Conservation (phyloP, 53 echinoderm and acorn worm genomes). For the Actinopyga echinites region DNA sequence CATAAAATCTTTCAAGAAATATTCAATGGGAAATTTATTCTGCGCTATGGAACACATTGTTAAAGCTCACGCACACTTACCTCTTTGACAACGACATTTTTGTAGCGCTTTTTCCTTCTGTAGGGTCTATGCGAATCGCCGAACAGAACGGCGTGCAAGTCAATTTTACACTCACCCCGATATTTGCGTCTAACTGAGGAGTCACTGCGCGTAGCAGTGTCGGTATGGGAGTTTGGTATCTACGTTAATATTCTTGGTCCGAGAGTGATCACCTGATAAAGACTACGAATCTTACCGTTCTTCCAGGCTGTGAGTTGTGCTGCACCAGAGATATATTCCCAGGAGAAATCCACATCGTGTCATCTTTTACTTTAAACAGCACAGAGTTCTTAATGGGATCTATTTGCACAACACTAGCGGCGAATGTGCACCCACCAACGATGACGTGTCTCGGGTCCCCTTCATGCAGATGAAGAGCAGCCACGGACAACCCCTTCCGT, state of each 20-base stretch:
- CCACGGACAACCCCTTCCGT: constrained; percentile 2
- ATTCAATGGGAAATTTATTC: no score
- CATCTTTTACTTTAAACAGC: not conserved
- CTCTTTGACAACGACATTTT: no score
- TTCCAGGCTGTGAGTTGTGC: not conserved
- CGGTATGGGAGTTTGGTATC: not conserved
- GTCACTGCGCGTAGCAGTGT: no score
- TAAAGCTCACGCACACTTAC: no score
- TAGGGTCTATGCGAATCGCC: no score
- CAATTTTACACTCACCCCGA: no score
- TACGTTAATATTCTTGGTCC: not conserved
- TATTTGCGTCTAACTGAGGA: no score
- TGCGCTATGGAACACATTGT: no score
- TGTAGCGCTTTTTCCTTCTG: no score
- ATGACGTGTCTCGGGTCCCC: not conserved
- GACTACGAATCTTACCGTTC: not conserved
- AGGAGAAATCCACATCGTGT: not conserved
- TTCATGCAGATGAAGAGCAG: constrained; percentile 5
- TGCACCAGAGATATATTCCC: not conserved
- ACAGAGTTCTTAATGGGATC: not conserved
- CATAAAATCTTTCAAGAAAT: no score
- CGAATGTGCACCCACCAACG: constrained; percentile 2
- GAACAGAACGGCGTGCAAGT: no score
- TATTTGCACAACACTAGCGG: constrained; percentile 10
- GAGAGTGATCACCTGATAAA: not conserved